These are phyloP conservation scores for Baryphthengus martii DNA, from an alignment of 2,113 vertebrate species.

Conservation along the genomic window DNA sequence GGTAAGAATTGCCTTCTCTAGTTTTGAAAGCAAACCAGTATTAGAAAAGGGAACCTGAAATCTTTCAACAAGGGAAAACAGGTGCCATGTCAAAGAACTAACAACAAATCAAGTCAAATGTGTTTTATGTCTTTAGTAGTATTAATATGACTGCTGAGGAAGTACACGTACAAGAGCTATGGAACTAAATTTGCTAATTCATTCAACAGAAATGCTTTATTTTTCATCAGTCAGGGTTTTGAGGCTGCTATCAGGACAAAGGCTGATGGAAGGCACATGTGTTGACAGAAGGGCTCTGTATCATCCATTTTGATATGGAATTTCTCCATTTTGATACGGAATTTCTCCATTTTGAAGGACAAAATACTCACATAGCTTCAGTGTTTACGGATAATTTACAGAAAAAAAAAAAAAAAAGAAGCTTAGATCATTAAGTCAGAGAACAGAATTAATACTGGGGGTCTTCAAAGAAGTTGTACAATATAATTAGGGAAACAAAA, in stretches of 20 bases:
- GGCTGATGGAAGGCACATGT: neutral
- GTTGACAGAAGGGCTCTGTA: neutral
- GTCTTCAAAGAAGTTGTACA: neutral
- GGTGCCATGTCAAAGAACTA: accelerated
- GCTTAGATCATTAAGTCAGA: neutral
- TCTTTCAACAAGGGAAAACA: neutral
- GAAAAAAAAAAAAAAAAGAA: neutral
- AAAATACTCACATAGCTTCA: neutral
- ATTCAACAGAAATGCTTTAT: neutral
- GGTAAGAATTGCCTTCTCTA: neutral
- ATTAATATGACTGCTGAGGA: neutral
- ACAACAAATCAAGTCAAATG: neutral
- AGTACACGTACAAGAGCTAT: neutral
- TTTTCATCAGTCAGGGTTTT: neutral
- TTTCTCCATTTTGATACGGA: neutral
- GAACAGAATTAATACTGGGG: neutral
- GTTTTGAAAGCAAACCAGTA: neutral
- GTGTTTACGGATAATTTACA: neutral
- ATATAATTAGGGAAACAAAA: neutral
- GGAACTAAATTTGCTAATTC: neutral
- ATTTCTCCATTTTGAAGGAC: neutral
- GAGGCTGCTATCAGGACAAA: neutral
- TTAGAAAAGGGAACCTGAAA: neutral
- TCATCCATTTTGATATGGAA: neutral
- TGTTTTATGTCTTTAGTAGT: neutral